Conservation (phyloP, 53 echinoderm and acorn worm species). For the Echinarachnius parma region DNA sequence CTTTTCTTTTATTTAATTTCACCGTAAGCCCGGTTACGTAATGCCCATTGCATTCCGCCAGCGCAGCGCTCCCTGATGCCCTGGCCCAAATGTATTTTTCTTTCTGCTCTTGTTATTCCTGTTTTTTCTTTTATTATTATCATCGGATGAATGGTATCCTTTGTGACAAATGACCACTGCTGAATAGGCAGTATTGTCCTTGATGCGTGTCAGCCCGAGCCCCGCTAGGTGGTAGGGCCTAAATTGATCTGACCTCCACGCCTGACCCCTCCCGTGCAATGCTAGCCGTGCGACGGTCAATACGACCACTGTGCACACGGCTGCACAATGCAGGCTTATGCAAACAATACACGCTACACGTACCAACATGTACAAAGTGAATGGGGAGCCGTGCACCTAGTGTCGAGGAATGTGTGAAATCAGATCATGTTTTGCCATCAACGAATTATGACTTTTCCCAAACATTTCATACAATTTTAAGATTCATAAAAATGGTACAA, state of each 20-base stretch:
- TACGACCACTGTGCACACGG: neutral
- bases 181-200: constrained; percentile 43
- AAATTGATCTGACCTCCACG: constrained; percentile 26
- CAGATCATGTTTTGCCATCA: constrained; percentile 25
- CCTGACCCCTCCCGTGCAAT: neutral
- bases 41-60: constrained; percentile 19
- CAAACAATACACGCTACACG: neutral
- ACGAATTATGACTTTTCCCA: constrained; percentile 29
- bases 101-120: neutral
- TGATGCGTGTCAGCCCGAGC: neutral
- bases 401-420: neutral
- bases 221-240: constrained; percentile 8
- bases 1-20: neutral
- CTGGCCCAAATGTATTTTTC: too few species aligned
- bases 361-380: neutral
- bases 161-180: neutral
- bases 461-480: too few species aligned
- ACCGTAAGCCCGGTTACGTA: constrained; percentile 23
- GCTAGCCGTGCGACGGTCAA: neutral
- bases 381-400: neutral
- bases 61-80: constrained; percentile 4
- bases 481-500: too few species aligned
- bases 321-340: neutral
- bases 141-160: constrained; percentile 3
- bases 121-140: neutral